Conservation (phyloP, 1,140 invertebrate species). For the Lutraria rhynchaena region DNA sequence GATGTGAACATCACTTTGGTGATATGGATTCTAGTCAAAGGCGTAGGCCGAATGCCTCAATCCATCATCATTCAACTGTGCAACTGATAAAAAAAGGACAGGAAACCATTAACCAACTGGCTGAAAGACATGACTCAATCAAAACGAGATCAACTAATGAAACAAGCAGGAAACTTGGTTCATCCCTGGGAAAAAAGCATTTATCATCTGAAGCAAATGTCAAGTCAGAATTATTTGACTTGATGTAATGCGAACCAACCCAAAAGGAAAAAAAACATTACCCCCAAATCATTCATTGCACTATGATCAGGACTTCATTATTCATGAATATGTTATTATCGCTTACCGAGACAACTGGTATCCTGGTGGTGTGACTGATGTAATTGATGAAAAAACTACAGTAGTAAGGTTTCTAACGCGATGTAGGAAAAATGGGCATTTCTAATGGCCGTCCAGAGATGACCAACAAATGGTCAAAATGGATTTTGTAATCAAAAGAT, state of each 20-base stretch:
- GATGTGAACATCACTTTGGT: constrained; percentile 24
- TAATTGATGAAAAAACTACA: background rate
- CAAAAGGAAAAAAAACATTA: background rate
- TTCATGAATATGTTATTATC: constrained; percentile 17
- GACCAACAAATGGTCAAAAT: constrained; percentile 4
- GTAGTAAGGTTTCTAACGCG: background rate
- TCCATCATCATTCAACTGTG: constrained; percentile 8
- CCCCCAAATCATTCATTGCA: too few relatives aligned
- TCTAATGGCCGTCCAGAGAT: background rate
- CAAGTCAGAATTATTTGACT: background rate
- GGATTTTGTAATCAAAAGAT: constrained; percentile 3
- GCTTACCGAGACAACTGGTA: constrained; percentile 24
- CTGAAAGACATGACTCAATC: background rate
- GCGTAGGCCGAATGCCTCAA: too few relatives aligned
- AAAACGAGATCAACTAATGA: background rate
- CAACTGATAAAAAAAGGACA: background rate
- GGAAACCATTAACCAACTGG: background rate
- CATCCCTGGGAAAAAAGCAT: background rate
- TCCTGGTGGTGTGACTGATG: constrained; percentile 2
- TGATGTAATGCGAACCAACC: background rate
- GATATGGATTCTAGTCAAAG: background rate
- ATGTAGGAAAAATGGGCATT: constrained; percentile 10
- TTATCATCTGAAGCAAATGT: background rate
- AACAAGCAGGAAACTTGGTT: background rate
- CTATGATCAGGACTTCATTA: too few relatives aligned